Conservation (phyloP, 2,888 invertebrate species). For the Brenthis daphne region DNA sequence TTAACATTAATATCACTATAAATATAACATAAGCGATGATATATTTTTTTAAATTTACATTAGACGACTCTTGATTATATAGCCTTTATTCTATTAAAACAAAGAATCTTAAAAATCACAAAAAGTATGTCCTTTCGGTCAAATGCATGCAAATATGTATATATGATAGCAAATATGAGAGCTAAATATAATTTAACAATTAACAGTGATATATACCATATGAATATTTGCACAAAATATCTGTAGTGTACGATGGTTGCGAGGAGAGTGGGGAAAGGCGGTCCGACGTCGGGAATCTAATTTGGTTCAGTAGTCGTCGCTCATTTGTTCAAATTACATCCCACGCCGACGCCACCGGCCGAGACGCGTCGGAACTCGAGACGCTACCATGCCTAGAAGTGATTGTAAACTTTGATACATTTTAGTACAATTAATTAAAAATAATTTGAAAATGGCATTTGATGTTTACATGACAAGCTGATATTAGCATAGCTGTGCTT, state of each 20-base stretch:
- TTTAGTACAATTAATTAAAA: background rate
- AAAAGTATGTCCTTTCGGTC: background rate
- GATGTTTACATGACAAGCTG: too few relatives aligned
- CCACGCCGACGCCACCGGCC: conserved; percentile 42
- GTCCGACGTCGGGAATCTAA: conserved; percentile 79
- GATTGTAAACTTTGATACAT: conserved; percentile 1
- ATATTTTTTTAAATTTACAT: too few relatives aligned
- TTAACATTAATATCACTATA: too few relatives aligned
- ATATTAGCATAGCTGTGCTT: too few relatives aligned
- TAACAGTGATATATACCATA: background rate
- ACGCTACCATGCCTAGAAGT: conserved; percentile 18
- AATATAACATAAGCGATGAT: too few relatives aligned
- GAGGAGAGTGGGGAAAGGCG: conserved; percentile 42
- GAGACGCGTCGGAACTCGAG: conserved; percentile 36
- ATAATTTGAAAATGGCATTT: too few relatives aligned
- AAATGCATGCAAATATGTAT: too few relatives aligned
- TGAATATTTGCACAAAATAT: conserved; percentile 14
- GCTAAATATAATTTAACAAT: too few relatives aligned
- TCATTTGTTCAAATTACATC: conserved; percentile 85
- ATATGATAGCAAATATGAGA: too few relatives aligned
- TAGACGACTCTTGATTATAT: too few relatives aligned
- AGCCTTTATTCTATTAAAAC: too few relatives aligned
- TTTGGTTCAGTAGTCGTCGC: conserved; percentile 84
- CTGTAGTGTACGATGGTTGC: conserved; percentile 20
- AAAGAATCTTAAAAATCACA: background rate